These are phyloP conservation scores for Erannis defoliaria DNA, from an alignment of 2,888 invertebrate species.

Conservation along the genomic window DNA sequence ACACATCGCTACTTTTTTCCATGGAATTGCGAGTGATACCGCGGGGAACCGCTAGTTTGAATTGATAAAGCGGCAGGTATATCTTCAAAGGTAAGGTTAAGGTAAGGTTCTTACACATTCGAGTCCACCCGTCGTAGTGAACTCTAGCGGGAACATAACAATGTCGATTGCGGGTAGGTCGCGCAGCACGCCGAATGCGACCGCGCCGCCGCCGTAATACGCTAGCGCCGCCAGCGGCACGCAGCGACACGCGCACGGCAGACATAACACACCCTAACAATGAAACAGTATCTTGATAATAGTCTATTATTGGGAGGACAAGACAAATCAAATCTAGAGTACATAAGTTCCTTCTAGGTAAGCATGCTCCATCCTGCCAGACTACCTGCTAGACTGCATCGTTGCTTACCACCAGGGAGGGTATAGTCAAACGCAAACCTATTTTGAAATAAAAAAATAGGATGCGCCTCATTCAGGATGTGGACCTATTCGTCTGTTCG, in stretches of 20 bases:
- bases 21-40: neutral
- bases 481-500: too few relatives aligned
- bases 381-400: too few relatives aligned
- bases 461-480: too few relatives aligned
- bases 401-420: too few relatives aligned
- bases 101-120: slow-evolving; percentile 86
- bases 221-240: slow-evolving; percentile 68
- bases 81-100: too few relatives aligned
- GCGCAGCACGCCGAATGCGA: slow-evolving; percentile 87
- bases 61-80: too few relatives aligned
- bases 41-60: neutral
- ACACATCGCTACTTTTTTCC: neutral
- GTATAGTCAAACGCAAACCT: too few relatives aligned
- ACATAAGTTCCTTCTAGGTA: too few relatives aligned
- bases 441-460: too few relatives aligned
- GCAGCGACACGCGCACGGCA: slow-evolving; percentile 72
- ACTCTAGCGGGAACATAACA: slow-evolving; percentile 89
- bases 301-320: too few relatives aligned
- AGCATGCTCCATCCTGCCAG: too few relatives aligned
- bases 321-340: too few relatives aligned
- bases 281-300: neutral
- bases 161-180: slow-evolving; percentile 80
- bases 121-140: slow-evolving; percentile 90
- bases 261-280: slow-evolving; percentile 58
- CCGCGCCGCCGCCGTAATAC: slow-evolving; percentile 87